Conservation (phyloP, 2,888 invertebrate species). For the Hydraecia micacea region DNA sequence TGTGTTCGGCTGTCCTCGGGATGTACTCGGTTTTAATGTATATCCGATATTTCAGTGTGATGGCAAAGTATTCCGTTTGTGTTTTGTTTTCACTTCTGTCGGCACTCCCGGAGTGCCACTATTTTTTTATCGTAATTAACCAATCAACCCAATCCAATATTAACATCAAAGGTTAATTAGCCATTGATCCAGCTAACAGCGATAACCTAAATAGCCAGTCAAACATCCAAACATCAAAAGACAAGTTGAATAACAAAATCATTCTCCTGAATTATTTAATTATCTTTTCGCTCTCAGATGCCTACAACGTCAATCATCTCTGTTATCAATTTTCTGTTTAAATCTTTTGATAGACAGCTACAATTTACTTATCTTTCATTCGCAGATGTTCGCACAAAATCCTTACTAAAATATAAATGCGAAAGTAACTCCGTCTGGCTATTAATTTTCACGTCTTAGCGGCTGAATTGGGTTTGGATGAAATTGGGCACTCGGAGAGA, state of each 20-base stretch:
- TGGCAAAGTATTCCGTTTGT: no score
- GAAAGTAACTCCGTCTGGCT: neutral
- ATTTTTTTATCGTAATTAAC: neutral
- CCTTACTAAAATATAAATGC: neutral
- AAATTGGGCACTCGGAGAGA: no score
- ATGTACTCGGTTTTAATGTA: no score
- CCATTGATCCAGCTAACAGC: constrained; percentile 13
- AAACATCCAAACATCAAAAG: constrained; percentile 18
- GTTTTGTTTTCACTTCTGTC: no score
- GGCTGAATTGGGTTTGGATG: neutral
- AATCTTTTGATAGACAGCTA: constrained; percentile 9
- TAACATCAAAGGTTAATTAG: neutral
- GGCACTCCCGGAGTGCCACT: no score
- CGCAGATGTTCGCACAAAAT: constrained; percentile 33
- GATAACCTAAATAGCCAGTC: constrained; percentile 22
- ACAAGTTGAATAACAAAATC: constrained; percentile 10
- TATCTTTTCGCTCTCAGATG: constrained; percentile 24
- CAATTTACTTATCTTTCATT: constrained; percentile 38
- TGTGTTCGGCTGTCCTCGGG: no score
- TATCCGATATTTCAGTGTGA: no score
- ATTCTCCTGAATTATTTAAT: constrained; percentile 20
- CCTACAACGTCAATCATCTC: constrained; percentile 6
- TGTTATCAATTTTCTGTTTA: constrained; percentile 28
- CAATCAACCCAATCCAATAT: neutral
- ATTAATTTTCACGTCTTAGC: no score